Percentiles rank a stretch among this genome's conserved stretches.
phyloP scores from a whole-genome alignment of 2,113 vertebrate species.

The Diadophis punctatus region DNA sequence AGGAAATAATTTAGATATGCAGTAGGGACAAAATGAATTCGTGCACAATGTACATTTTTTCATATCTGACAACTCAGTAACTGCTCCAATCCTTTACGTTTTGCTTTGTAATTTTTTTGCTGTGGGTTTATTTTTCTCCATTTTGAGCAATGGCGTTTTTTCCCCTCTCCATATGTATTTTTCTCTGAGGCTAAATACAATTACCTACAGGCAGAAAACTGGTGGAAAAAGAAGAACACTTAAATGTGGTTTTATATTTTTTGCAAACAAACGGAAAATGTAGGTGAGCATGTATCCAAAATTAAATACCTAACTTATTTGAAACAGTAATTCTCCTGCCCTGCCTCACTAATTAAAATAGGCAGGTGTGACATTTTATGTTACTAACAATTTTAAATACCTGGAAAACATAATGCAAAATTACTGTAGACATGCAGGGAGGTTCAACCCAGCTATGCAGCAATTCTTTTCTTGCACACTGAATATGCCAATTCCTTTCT shows the following conservation, averaged over 20 bases:
- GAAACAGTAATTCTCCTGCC: not conserved
- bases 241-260: not conserved
- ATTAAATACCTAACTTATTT: not conserved
- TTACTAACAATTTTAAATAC: not conserved
- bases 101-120: not conserved
- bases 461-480: not conserved
- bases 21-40: not conserved
- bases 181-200: not conserved
- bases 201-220: not conserved
- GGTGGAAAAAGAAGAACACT: not conserved
- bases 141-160: not conserved
- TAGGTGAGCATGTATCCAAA: not conserved
- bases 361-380: not conserved
- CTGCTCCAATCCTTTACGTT: not conserved
- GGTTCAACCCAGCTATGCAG: constrained; percentile 18
- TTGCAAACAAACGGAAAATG: not conserved
- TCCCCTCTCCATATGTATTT: not conserved
- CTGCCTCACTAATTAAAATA: not conserved
- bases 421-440: not conserved
- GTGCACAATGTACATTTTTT: not conserved
- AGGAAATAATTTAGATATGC: not conserved
- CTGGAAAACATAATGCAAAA: not conserved
- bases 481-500: constrained; percentile 13
- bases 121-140: not conserved
- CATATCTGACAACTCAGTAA: not conserved